Evolutionary conservation across 2,113 vertebrate species (phyloP), one percentile per base, ranked within the genome.

Genomic region (Thinocorus orbignyianus): DNA sequence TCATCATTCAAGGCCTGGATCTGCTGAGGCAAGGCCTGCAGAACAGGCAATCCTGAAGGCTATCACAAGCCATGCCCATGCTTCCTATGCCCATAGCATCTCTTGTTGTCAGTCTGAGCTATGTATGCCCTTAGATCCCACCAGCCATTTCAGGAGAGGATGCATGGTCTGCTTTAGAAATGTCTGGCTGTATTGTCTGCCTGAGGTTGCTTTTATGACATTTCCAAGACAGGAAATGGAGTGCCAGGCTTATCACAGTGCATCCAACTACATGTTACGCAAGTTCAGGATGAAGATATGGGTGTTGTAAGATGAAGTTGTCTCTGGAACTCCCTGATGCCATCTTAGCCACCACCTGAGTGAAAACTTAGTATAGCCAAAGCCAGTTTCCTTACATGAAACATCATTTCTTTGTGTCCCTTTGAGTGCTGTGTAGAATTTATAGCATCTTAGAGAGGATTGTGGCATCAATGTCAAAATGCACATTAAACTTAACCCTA

Each of bases 51-150:
- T 15, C 37, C 49, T 73, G 48, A 62, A 62, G 37, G 30, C 66
- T 31, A n/a, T 10, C 17, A 30, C 7, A 18, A 89, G n/a, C 26
- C 44, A 41, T 35, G 37, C 20, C 25, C 57, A 17, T 11, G n/a
- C 23, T 91, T 48, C 44, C 39, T 25, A 25, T 41, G 68, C 15
- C 37, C 30, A 11, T 10, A 76, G 22, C 13, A 26, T 14, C 22
- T 42, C 73, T 31, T 37, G 25, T 17, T 41, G n/a, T n/a, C 61
- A 65, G 37, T 60, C 44, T 26, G n/a, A 70, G 11, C 61, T n/a
- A n/a, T 25, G 30, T 48, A 70, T 6, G 22, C 7, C 25, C 0
- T 0, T 33, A 22, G n/a, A n/a, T 42, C 20, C 19, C 44, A 70
- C 44, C 39, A 31, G 39, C 3, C 25, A 9, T 44, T 52, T 17